Conservation (phyloP, 2,797 vertebrate genomes). For the Clarias fuscus region DNA sequence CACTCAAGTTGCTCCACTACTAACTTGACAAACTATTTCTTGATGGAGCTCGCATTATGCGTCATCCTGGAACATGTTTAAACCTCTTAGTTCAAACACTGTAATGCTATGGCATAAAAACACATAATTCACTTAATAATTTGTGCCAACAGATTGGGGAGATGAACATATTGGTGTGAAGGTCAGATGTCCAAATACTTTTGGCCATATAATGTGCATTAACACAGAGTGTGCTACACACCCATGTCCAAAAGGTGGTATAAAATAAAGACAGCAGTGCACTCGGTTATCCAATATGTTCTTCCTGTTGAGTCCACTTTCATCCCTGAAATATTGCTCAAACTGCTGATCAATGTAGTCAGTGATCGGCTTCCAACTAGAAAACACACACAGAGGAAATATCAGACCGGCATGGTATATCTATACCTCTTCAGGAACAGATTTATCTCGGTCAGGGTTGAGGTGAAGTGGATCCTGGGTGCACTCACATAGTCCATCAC, state of each 20-base stretch:
- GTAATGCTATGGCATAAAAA: not conserved
- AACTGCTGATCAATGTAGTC: conserved; percentile 99
- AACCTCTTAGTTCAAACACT: not conserved
- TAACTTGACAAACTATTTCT: not conserved
- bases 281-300: conserved; percentile 99
- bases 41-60: not conserved
- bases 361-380: conserved; percentile 95
- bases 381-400: conserved; percentile 44
- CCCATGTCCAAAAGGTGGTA: conserved; percentile 96
- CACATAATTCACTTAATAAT: too few species aligned
- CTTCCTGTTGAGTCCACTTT: conserved; percentile 96
- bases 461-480: not conserved
- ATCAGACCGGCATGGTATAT: conserved; percentile 1
- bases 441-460: not conserved
- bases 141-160: not conserved
- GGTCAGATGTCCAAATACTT: not conserved
- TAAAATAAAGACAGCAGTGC: conserved; percentile 98
- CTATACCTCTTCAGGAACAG: not conserved
- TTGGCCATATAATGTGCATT: not conserved
- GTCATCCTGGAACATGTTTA: not conserved
- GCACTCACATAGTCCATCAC: not conserved
- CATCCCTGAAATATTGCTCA: conserved; percentile 97
- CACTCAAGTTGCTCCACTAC: not conserved
- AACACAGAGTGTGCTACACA: conserved; percentile 62
- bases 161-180: not conserved